Conservation (phyloP, 1,140 invertebrate species). For the Probaryconus sp. region DNA sequence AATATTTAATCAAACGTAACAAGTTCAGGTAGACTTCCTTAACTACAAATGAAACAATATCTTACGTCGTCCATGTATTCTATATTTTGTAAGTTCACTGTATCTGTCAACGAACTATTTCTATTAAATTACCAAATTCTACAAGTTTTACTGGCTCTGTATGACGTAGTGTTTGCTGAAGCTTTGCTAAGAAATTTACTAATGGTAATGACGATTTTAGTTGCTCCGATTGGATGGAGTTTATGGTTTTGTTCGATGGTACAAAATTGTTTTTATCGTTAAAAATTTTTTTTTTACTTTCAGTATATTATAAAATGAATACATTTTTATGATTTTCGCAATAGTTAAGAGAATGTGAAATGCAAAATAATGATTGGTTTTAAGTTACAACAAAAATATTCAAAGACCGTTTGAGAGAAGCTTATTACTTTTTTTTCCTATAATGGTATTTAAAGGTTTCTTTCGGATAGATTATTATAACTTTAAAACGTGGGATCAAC, state of each 20-base stretch:
- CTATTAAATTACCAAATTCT: constrained; percentile 32
- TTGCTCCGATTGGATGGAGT: constrained; percentile 14
- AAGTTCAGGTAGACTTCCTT: constrained; percentile 5
- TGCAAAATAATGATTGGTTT: too few relatives aligned
- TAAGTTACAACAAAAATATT: too few relatives aligned
- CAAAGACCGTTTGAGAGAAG: too few relatives aligned
- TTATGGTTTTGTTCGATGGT: constrained; percentile 32
- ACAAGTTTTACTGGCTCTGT: constrained; percentile 19
- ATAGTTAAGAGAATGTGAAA: too few relatives aligned
- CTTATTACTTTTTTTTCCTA: constrained; percentile 21
- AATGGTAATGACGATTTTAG: constrained; percentile 24
- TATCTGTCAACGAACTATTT: constrained; percentile 17
- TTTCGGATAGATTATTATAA: constrained; percentile 36
- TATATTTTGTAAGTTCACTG: constrained; percentile 10
- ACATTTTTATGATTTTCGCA: too few relatives aligned
- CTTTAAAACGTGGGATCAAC: constrained; percentile 31
- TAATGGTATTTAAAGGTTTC: neutral
- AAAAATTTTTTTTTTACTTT: too few relatives aligned
- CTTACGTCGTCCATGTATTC: neutral
- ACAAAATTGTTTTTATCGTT: too few relatives aligned
- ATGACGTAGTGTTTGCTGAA: constrained; percentile 8
- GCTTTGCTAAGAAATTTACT: constrained; percentile 27
- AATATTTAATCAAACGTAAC: too few relatives aligned
- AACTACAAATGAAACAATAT: constrained; percentile 10
- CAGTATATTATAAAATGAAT: too few relatives aligned